Percentiles rank a stretch among this genome's conserved stretches.
phyloP scores from a whole-genome alignment of 2,888 invertebrate genomes.

The Pasiphila rectangulata region DNA sequence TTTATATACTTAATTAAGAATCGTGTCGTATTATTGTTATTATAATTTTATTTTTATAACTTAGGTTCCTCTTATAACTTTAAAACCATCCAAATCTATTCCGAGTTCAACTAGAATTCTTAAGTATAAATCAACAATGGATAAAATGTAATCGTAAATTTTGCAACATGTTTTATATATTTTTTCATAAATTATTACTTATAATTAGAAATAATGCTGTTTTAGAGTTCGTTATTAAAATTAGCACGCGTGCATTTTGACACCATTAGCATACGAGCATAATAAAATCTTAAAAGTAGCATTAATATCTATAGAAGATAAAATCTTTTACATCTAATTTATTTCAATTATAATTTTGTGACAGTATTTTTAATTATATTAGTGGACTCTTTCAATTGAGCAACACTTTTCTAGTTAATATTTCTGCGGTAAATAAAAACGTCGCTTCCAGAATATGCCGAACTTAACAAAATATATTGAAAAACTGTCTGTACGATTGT shows the following conservation, averaged over 20 bases:
- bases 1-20: not conserved
- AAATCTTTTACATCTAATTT: constrained; percentile 64
- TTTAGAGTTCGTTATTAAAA: constrained; percentile 44
- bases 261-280: constrained; percentile 72
- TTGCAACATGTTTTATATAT: constrained; percentile 39
- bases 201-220: constrained; percentile 39
- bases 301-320: constrained; percentile 61
- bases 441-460: too few species aligned
- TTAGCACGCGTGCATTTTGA: constrained; percentile 75
- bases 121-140: constrained; percentile 18
- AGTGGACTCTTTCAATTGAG: constrained; percentile 50
- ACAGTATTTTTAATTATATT: constrained; percentile 51
- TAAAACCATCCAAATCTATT: constrained; percentile 1
- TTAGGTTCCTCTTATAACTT: not conserved
- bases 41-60: constrained; percentile 2
- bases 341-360: constrained; percentile 51
- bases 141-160: constrained; percentile 16
- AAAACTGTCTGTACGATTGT: too few species aligned
- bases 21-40: not conserved
- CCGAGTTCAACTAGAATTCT: constrained; percentile 2
- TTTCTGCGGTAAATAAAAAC: not conserved
- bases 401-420: constrained; percentile 40
- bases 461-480: too few species aligned
- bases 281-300: constrained; percentile 55
- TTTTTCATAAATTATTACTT: constrained; percentile 33